These are phyloP conservation scores for Drosophila bipectinata DNA, from an alignment of 1,140 invertebrate species.

Conservation along the genomic window DNA sequence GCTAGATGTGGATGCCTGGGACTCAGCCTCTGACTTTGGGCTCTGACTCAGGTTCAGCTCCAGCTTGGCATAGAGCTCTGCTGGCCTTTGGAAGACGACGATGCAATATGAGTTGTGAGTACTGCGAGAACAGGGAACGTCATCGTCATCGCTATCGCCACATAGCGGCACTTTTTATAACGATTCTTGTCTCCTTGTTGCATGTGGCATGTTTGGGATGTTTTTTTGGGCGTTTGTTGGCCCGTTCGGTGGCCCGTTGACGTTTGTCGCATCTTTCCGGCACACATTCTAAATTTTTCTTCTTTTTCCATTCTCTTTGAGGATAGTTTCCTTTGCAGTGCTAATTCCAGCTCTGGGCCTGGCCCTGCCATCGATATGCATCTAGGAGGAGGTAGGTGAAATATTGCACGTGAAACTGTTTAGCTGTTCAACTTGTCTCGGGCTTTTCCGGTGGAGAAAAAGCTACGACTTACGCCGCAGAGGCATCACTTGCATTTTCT, in stretches of 20 bases:
- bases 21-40: conserved; percentile 41
- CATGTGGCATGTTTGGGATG: conserved; percentile 30
- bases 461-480: conserved; percentile 72
- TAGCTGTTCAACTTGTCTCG: conserved; percentile 63
- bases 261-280: conserved; percentile 69
- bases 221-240: conserved; percentile 41
- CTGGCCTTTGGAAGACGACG: conserved; percentile 26
- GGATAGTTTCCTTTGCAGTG: conserved; percentile 22
- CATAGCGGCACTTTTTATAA: conserved; percentile 67
- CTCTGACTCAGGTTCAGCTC: conserved; percentile 31
- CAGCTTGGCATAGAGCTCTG: conserved; percentile 24
- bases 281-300: conserved; percentile 10
- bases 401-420: conserved; percentile 63
- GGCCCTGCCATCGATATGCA: conserved; percentile 62
- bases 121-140: conserved; percentile 8
- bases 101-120: conserved; percentile 68
- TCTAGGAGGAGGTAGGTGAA: conserved; percentile 44
- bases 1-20: conserved; percentile 47
- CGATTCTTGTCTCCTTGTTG: conserved; percentile 21
- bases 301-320: conserved; percentile 35
- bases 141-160: conserved; percentile 39
- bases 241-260: conserved; percentile 47
- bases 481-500: conserved; percentile 77
- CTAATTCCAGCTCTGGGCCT: conserved; percentile 31
- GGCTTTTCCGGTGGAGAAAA: conserved; percentile 61